Conservation (phyloP, 2,113 vertebrate genomes). For the Poeciliopsis retropinna region DNA sequence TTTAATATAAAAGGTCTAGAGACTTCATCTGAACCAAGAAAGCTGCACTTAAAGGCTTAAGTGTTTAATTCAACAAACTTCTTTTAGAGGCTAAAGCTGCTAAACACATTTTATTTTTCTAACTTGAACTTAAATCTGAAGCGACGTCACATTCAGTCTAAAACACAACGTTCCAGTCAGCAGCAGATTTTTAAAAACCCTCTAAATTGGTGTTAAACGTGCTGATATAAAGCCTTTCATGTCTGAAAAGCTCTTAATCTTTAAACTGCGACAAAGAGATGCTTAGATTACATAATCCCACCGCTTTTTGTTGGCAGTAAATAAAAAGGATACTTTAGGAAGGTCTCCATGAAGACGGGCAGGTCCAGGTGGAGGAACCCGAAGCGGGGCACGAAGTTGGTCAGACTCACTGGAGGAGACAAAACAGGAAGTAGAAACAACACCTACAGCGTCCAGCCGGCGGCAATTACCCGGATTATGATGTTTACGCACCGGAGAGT, state of each 20-base stretch:
- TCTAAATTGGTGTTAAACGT: not conserved
- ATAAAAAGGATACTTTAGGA: constrained; percentile 98
- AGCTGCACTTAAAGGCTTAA: no score
- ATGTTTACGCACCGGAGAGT: not conserved
- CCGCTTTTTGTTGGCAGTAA: not conserved
- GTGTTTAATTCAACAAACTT: not conserved
- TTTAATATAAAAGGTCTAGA: no score
- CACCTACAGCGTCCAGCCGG: constrained; percentile 16
- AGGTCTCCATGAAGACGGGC: constrained; percentile 93
- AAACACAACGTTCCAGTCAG: constrained; percentile 13
- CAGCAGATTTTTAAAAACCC: not conserved
- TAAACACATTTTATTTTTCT: not conserved
- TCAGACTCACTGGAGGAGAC: constrained; percentile 88
- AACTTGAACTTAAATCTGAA: not conserved
- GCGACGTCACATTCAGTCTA: not conserved
- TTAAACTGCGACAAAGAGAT: not conserved
- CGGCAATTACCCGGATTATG: constrained; percentile 33
- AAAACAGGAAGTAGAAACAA: constrained; percentile 2
- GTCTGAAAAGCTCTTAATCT: not conserved
- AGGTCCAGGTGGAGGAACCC: constrained; percentile 91
- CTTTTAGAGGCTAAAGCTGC: not conserved
- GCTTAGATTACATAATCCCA: not conserved
- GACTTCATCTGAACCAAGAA: no score
- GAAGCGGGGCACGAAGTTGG: constrained; percentile 93
- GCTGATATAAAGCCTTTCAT: not conserved